These are phyloP conservation scores for Zelostemma sp. DNA, from an alignment of 1,140 invertebrate species.

Conservation along the genomic window DNA sequence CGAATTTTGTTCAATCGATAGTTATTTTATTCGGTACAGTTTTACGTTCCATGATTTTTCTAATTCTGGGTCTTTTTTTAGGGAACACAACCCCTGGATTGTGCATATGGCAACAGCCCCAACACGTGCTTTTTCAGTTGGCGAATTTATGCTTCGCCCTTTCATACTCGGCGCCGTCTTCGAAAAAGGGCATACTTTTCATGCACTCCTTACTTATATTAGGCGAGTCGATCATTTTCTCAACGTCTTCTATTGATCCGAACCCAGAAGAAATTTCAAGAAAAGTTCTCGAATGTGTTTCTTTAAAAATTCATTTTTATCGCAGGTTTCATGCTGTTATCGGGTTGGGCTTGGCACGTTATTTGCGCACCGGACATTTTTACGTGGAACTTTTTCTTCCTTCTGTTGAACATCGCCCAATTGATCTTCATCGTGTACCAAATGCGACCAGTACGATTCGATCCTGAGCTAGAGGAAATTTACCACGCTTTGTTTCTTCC, in stretches of 20 bases:
- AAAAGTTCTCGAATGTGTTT: too few species aligned
- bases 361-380: constrained; percentile 91
- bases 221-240: constrained; percentile 72
- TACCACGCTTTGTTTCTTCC: constrained; percentile 87
- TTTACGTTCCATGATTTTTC: too few species aligned
- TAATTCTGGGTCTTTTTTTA: too few species aligned
- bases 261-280: too few species aligned
- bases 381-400: constrained; percentile 90
- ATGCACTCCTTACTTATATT: constrained; percentile 84
- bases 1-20: not conserved
- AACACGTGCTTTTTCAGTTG: constrained; percentile 74
- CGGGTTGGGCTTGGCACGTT: constrained; percentile 90
- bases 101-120: constrained; percentile 66
- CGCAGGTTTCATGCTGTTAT: constrained; percentile 84
- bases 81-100: constrained; percentile 41
- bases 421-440: constrained; percentile 86
- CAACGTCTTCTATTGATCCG: too few species aligned
- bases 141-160: constrained; percentile 83
- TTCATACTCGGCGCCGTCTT: constrained; percentile 83
- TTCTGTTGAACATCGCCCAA: constrained; percentile 87
- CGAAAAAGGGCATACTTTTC: constrained; percentile 82
- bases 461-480: constrained; percentile 87
- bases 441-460: constrained; percentile 87
- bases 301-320: too few species aligned
- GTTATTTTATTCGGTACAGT: constrained; percentile 11